Conservation (phyloP, 1,140 invertebrate genomes). For the Ips typographus region DNA sequence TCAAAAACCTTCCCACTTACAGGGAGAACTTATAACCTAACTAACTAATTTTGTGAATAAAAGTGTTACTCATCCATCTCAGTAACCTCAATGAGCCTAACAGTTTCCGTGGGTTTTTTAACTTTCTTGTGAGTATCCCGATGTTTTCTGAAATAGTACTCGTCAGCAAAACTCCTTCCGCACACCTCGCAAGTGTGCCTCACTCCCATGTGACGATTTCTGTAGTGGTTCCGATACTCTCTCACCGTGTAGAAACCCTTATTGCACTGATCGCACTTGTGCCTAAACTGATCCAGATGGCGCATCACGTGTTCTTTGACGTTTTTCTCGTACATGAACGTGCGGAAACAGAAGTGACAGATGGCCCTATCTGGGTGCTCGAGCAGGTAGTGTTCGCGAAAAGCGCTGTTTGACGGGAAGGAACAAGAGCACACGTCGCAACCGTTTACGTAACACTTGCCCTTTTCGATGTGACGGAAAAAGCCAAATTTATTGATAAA, state of each 20-base stretch:
- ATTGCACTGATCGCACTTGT: conserved; percentile 49
- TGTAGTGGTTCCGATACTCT: conserved; percentile 52
- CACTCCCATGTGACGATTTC: conserved; percentile 51
- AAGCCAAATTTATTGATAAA: conserved; percentile 51
- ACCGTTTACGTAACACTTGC: conserved; percentile 50
- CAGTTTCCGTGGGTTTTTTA: no score
- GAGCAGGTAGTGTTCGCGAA: conserved; percentile 45
- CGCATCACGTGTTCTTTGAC: conserved; percentile 51
- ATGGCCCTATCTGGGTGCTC: conserved; percentile 49
- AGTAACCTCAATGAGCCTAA: not conserved
- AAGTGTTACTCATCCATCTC: not conserved
- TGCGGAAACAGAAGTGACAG: conserved; percentile 51
- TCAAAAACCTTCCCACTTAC: no score
- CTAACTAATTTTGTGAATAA: no score
- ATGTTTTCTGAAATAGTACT: conserved; percentile 61
- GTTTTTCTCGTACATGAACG: conserved; percentile 52
- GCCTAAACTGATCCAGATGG: conserved; percentile 51
- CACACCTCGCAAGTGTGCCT: conserved; percentile 58
- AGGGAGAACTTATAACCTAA: no score
- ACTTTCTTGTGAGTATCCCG: conserved; percentile 56
- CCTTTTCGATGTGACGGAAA: conserved; percentile 50
- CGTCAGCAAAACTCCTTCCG: conserved; percentile 63
- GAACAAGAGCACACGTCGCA: conserved; percentile 45
- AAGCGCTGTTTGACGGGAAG: conserved; percentile 45
- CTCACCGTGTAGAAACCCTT: conserved; percentile 51